A percentile compares a stretch with the other conserved stretches of the same genome.
These are phyloP conservation scores for Caenorhabditis wallacei DNA, from an alignment of 2,888 invertebrate genomes.

Conservation along the genomic window DNA sequence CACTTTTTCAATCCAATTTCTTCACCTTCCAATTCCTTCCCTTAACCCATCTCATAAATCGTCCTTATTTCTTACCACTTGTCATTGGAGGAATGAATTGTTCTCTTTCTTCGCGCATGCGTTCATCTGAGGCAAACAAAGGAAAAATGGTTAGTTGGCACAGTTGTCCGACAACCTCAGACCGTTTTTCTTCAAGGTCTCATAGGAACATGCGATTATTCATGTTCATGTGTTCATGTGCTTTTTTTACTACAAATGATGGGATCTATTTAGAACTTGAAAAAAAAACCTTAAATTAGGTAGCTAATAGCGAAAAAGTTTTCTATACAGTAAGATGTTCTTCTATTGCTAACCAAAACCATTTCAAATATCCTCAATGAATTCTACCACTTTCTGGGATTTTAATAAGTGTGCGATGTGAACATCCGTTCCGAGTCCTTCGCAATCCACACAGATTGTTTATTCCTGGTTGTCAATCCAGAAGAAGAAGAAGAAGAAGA, in stretches of 20 bases:
- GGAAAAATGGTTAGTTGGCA: slow-evolving; percentile 64
- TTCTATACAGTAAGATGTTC: no score
- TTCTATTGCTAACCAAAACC: no score
- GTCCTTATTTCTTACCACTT: slow-evolving; percentile 51
- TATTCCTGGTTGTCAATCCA: slow-evolving; percentile 60
- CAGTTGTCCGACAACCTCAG: slow-evolving; percentile 58
- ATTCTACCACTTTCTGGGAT: background rate
- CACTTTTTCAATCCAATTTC: slow-evolving; percentile 29
- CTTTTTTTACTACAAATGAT: background rate
- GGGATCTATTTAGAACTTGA: no score
- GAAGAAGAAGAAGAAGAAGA: no score
- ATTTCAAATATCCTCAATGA: slow-evolving; percentile 1
- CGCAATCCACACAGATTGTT: slow-evolving; percentile 43
- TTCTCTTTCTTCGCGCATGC: slow-evolving; percentile 54
- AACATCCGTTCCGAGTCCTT: slow-evolving; percentile 22
- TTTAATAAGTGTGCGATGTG: slow-evolving; percentile 24
- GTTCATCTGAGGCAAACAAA: slow-evolving; percentile 35
- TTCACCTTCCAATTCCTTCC: slow-evolving; percentile 16
- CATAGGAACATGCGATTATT: slow-evolving; percentile 27
- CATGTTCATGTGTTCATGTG: slow-evolving; percentile 13
- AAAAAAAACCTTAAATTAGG: no score
- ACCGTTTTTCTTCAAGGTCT: slow-evolving; percentile 63
- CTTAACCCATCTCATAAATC: slow-evolving; percentile 47
- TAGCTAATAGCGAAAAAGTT: no score
- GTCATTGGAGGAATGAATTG: slow-evolving; percentile 61